Percentiles rank a stretch among this genome's conserved stretches.
Conservation (phyloP, 2,888 invertebrate genomes). For the Nematopogon swammerdamellus region DNA sequence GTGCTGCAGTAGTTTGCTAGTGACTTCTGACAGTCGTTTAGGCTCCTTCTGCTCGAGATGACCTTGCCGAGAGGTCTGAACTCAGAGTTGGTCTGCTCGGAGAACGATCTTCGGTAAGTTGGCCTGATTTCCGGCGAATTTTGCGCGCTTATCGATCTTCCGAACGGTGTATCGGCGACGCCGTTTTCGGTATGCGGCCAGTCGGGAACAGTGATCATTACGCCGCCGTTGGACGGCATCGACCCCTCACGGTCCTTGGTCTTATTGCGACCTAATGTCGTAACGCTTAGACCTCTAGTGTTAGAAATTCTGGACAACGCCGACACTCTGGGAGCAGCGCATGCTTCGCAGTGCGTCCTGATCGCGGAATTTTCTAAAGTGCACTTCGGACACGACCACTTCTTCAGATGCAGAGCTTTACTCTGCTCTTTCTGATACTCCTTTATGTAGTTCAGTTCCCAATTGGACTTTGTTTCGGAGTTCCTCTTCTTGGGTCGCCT, state of each 20-base stretch:
- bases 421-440: slow-evolving; percentile 46
- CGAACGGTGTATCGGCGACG: slow-evolving; percentile 27
- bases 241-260: slow-evolving; percentile 34
- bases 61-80: slow-evolving; percentile 38
- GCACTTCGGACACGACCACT: slow-evolving; percentile 72
- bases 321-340: slow-evolving; percentile 63
- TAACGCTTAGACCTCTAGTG: slow-evolving; percentile 40
- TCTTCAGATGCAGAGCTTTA: slow-evolving; percentile 38
- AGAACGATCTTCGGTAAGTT: slow-evolving; percentile 44
- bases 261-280: slow-evolving; percentile 43
- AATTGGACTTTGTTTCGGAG: slow-evolving; percentile 40
- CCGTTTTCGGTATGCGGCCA: slow-evolving; percentile 47
- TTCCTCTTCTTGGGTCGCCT: slow-evolving; percentile 43
- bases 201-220: slow-evolving; percentile 63
- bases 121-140: slow-evolving; percentile 47
- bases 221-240: slow-evolving; percentile 50
- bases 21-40: slow-evolving; percentile 44
- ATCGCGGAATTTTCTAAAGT: slow-evolving; percentile 70
- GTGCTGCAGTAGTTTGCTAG: slow-evolving; percentile 35
- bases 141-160: slow-evolving; percentile 40
- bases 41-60: slow-evolving; percentile 42
- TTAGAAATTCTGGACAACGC: slow-evolving; percentile 36
- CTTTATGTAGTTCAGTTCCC: slow-evolving; percentile 47
- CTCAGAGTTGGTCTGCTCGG: slow-evolving; percentile 40
- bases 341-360: slow-evolving; percentile 69